Evolutionary conservation across 2,888 invertebrate genomes (phyloP), one percentile per base, ranked within the genome.

Genomic region (Pediacus dermestoides): DNA sequence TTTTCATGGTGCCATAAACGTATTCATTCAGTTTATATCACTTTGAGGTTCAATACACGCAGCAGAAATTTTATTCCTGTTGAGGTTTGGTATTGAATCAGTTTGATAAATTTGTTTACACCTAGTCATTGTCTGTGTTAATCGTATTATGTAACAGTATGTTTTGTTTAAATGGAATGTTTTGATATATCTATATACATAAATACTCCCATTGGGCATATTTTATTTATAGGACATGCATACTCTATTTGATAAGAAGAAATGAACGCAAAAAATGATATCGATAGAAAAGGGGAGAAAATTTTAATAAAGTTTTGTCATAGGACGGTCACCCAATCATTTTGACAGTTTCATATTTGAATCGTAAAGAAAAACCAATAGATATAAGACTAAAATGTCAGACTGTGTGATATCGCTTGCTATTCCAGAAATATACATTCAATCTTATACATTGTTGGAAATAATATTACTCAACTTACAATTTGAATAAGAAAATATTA

Each of bases 91-190:
- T 7, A 18, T 18, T n/a, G 6, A 18, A 18, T 18, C 21, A 6
- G n/a, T 18, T 18, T 7, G 21, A 7, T 6, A 18, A 7, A 18
- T 18, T 18, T 18, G 6, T 18, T 7, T 18, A 7, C n/a, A 35
- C 48, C 50, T 55, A 57, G 52, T 57, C 54, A 52, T 46, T 43
- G 38, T 51, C 49, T 56, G 49, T 58, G 54, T 54, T 57, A 52
- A 49, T 50, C 42, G 53, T 53, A 52, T 39, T 38, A 46, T 34
- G 38, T 43, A 45, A 28, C 12, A 23, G 10, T 23, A 10, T 28
- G 28, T 36, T 26, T 31, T 33, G 35, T 39, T 49, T 52, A 45
- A 37, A 46, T 42, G 38, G 43, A 47, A 47, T 53, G 53, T 57
- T 58, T 55, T 54, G 53, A 55, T 58, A 56, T 46, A 52, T 43